These are phyloP conservation scores for Stylophora pistillata DNA, from an alignment of 64 coral and sea anemone species.

Conservation along the genomic window DNA sequence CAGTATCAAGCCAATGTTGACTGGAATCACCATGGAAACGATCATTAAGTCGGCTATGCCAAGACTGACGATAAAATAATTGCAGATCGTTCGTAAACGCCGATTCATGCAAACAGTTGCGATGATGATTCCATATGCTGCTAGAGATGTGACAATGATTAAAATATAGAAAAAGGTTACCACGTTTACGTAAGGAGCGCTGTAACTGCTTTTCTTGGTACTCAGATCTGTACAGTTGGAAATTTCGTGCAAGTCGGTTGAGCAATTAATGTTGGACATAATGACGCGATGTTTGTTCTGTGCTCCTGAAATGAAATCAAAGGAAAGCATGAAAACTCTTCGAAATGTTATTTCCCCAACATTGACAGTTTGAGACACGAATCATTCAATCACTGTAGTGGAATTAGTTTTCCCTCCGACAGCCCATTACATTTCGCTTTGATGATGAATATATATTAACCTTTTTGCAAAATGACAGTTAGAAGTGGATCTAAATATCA, in stretches of 20 bases:
- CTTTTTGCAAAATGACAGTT: no score
- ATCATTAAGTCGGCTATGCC: slow-evolving; percentile 68
- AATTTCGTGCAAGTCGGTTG: not conserved
- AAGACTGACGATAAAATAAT: slow-evolving; percentile 87
- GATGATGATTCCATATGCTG: slow-evolving; percentile 30
- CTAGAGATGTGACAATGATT: slow-evolving; percentile 46
- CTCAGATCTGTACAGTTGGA: not conserved
- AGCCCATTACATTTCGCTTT: no score
- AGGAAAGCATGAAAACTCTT: not conserved
- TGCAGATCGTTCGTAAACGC: slow-evolving; percentile 66
- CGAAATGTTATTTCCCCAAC: not conserved
- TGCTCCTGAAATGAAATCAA: not conserved
- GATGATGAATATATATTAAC: no score
- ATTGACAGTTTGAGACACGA: not conserved
- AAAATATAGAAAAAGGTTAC: slow-evolving; percentile 25
- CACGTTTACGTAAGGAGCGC: slow-evolving; percentile 1
- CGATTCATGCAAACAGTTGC: slow-evolving; percentile 48
- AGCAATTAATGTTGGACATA: not conserved
- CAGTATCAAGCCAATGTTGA: slow-evolving; percentile 29
- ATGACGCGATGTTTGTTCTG: not conserved
- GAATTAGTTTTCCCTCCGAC: no score
- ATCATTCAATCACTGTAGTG: no score
- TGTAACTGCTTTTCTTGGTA: not conserved
- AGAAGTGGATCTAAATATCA: no score
- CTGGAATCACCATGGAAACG: slow-evolving; percentile 55